Conservation (phyloP, 1,140 invertebrate genomes). For the Drosophila auraria region DNA sequence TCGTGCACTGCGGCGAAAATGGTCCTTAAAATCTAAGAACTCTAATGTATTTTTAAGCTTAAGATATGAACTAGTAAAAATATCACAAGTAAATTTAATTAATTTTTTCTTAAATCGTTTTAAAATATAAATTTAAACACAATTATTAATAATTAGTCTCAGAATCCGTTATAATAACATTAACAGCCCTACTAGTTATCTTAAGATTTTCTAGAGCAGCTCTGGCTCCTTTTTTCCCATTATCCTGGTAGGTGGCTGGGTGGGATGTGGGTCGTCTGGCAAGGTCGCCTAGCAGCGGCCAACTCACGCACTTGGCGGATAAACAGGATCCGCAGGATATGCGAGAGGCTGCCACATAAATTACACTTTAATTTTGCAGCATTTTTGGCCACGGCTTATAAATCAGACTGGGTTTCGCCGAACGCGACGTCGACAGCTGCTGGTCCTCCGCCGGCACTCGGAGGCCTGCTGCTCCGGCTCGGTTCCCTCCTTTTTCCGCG, state of each 20-base stretch:
- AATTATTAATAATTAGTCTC: no score
- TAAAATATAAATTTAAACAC: background rate
- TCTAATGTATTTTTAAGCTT: background rate
- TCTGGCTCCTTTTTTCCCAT: conserved; percentile 4
- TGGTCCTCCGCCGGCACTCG: conserved; percentile 35
- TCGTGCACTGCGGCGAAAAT: conserved; percentile 14
- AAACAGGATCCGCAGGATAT: conserved; percentile 62
- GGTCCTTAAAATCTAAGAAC: background rate
- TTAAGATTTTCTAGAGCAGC: background rate
- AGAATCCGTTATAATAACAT: no score
- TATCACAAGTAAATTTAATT: background rate
- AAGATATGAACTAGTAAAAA: no score
- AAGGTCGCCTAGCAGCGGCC: conserved; percentile 46
- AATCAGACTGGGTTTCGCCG: conserved; percentile 60
- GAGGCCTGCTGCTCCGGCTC: conserved; percentile 1
- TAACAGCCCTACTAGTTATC: background rate
- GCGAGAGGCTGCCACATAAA: conserved; percentile 68
- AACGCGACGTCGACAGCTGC: conserved; percentile 34
- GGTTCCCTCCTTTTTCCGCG: conserved; percentile 5
- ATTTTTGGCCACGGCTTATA: conserved; percentile 82
- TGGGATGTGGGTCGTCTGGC: conserved; percentile 12
- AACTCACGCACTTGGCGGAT: conserved; percentile 64
- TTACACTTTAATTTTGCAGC: conserved; percentile 83
- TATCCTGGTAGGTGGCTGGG: background rate
- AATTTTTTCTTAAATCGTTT: no score